Evolutionary conservation across 2,888 invertebrate genomes (phyloP).

Genomic region (Hypercompe scribonia): DNA sequence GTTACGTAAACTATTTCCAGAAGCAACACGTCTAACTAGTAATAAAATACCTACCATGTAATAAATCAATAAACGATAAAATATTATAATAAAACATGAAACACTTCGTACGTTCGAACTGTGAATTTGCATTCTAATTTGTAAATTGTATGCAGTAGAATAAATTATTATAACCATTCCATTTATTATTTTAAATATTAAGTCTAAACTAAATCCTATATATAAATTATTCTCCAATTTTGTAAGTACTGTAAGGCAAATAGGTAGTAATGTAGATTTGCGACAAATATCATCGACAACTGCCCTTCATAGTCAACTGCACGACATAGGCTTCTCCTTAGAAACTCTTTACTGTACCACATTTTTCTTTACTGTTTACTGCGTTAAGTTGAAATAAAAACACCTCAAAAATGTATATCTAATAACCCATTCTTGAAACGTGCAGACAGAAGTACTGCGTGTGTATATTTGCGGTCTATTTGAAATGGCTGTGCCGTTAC

Average conservation of each 20-base stretch:
- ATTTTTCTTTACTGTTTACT: no score
- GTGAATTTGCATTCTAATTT: background rate
- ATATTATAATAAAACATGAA: background rate
- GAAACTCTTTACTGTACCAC: no score
- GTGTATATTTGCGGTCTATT: background rate
- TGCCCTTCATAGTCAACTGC: no score
- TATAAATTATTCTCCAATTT: no score
- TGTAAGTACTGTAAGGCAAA: no score
- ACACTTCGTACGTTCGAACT: background rate
- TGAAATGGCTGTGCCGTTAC: background rate
- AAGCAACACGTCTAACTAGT: background rate
- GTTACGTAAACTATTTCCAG: background rate
- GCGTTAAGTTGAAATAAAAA: background rate
- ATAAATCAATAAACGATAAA: background rate
- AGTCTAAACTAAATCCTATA: no score
- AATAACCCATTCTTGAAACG: no score
- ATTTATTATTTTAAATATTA: no score
- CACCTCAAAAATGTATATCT: background rate
- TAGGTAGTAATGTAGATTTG: no score
- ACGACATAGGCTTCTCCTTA: no score
- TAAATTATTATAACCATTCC: background rate
- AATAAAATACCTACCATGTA: background rate
- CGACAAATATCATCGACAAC: no score
- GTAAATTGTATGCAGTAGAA: background rate
- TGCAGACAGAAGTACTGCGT: background rate